Evolutionary conservation across 2,888 invertebrate species (phyloP), one percentile per base, ranked within the genome.

Genomic region (Agrenia bidenticulata): DNA sequence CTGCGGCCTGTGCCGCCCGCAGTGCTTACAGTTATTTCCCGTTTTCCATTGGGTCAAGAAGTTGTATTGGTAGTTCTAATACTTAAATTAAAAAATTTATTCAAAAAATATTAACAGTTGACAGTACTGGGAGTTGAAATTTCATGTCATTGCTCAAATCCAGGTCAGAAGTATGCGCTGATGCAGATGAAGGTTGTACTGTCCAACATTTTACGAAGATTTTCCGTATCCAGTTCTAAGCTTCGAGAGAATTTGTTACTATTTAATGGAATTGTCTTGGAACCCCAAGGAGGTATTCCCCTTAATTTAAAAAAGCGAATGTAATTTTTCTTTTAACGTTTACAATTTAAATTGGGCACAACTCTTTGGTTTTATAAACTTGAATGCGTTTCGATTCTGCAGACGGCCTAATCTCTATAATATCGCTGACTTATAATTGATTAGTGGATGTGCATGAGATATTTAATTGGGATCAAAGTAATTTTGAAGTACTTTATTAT

Each of bases 11-110:
- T 1, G 66, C 63, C 2, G 78, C 78, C 1, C 77, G 83, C 41
- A 81, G 83, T 75, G 79, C 80, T 1, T 80, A 78, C 62, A 78
- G 79, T 1, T 81, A 79, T 65, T 76, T 81, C 23, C 80, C 80
- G 15, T 80, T 80, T 71, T 80, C 79, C 45, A 79, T 79, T 7
- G 80, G 80, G 5, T 79, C 80, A 13, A 45, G 73, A 19, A 68
- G 32, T 55, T 72, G 72, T 41, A 64, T 72, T 11, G 73, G 70
- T 45, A 32, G 4, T 32, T 32, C 11, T 7, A 32, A 7, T 32
- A 32, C 11, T 32, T 32, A 32, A 32, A 32, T 32, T 11, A 32
- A 7, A 32, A 7, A n/a, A n/a, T n/a, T n/a, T n/a, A n/a, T n/a
- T n/a, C n/a, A n/a, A n/a, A n/a, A n/a, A n/a, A n/a, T n/a, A n/a